Evolutionary conservation across 2,797 vertebrate species (phyloP).

Genomic region (Coluber constrictor): DNA sequence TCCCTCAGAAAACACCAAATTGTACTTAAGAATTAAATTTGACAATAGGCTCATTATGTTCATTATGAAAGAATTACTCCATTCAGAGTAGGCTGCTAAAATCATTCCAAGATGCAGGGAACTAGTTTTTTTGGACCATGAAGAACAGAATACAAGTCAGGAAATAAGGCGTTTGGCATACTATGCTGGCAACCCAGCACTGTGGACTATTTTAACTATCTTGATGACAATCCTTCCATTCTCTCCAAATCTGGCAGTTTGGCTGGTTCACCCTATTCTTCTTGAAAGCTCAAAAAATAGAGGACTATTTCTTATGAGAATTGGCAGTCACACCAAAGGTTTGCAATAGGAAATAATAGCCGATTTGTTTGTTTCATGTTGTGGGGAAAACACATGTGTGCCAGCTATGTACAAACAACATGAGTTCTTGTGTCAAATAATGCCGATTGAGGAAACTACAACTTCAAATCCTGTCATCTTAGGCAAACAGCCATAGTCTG

Average conservation of each 20-base stretch:
- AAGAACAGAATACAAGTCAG: background rate
- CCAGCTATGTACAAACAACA: background rate
- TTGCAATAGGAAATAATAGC: background rate
- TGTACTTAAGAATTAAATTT: background rate
- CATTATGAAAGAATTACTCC: background rate
- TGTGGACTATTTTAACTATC: background rate
- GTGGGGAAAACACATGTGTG: background rate
- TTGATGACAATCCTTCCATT: background rate
- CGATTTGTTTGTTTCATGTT: background rate
- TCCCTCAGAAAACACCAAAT: background rate
- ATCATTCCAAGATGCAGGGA: background rate
- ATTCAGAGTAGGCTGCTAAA: background rate
- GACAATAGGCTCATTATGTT: background rate
- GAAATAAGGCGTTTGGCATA: background rate
- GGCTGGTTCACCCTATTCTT: background rate
- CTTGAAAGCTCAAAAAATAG: background rate
- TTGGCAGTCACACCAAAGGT: background rate
- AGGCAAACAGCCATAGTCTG: background rate
- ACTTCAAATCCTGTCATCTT: background rate
- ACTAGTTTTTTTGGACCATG: background rate
- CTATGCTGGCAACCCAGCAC: background rate
- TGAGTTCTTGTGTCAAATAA: background rate
- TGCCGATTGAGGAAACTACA: background rate
- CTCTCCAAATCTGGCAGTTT: background rate
- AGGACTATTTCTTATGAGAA: background rate